Evolutionary conservation across 2,113 vertebrate species (phyloP), one percentile per base, ranked within the genome.

Genomic region (Oxyura jamaicensis): DNA sequence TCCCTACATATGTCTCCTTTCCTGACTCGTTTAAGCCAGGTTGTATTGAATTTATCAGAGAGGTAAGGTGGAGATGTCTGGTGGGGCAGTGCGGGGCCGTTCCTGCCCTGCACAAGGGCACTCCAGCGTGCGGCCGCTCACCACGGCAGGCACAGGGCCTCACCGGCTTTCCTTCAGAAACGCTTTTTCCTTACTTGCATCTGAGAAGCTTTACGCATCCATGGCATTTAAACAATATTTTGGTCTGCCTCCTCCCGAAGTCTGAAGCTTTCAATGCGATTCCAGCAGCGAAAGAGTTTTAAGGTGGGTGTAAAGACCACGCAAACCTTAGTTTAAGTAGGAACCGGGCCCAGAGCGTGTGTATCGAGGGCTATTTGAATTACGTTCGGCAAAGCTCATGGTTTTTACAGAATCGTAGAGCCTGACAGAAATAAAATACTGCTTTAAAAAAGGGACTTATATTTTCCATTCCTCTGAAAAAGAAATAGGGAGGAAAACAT

Each of bases 341-440:
- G 80, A 91, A 56, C 88, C 53, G 41, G 80, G 68, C 29, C 80
- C 60, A 13, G 39, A 36, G 42, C 12, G 59, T 48, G 63, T 31
- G 39, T 69, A 23, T 76, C 0, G 2, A 53, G 39, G 69, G 41
- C 22, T 41, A 16, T 94, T 46, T 87, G 62, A 85, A 52, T 91
- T 68, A 16, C 58, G 50, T 58, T 81, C 74, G 62, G 25, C 25
- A 4, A 50, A 82, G 76, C 55, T 88, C 60, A 56, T 1, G 3
- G 67, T n/a, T 84, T 95, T 80, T 76, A 48, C 92, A 93, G 78
- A 74, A 39, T 8, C 86, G 69, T 55, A 90, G 84, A 65, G 78
- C 77, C 75, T 87, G 92, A 75, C 84, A 88, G 82, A 92, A 92
- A 93, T 88, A 80, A 94, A 96, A 94, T 90, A 66, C 39, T 66